Conservation (phyloP, 2,888 invertebrate genomes). For the Beris morrisii region DNA sequence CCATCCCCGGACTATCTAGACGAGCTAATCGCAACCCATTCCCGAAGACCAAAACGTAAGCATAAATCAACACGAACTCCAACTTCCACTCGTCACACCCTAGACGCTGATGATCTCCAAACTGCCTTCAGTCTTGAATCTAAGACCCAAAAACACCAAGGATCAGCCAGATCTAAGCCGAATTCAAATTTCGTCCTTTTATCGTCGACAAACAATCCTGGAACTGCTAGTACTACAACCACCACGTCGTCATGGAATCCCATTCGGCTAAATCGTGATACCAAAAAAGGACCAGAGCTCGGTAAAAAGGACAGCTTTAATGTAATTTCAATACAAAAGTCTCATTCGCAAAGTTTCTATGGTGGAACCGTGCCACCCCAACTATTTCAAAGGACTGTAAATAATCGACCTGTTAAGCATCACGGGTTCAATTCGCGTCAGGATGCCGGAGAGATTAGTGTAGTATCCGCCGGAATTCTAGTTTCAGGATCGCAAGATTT, state of each 20-base stretch:
- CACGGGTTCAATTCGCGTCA: conserved; percentile 25
- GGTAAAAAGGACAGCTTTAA: conserved; percentile 40
- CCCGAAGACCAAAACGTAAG: conserved; percentile 18
- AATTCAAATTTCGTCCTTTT: too few relatives aligned
- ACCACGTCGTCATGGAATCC: conserved; percentile 17
- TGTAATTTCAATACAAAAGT: conserved; percentile 52
- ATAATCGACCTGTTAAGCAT: not conserved
- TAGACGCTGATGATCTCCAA: conserved; percentile 51
- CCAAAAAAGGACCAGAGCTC: not conserved
- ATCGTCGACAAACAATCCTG: conserved; percentile 33
- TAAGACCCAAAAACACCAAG: not conserved
- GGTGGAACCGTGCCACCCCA: conserved; percentile 49
- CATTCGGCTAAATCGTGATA: not conserved
- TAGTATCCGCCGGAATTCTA: conserved; percentile 15
- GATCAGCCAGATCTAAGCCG: not conserved
- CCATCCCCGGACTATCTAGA: conserved; percentile 33
- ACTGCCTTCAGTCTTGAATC: conserved; percentile 48
- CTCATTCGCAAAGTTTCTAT: conserved; percentile 55
- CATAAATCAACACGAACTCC: conserved; percentile 43
- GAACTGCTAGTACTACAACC: conserved; percentile 7
- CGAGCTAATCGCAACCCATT: conserved; percentile 34
- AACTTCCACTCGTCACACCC: conserved; percentile 46
- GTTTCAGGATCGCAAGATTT: not conserved
- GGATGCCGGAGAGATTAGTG: conserved; percentile 12
- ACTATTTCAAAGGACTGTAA: not conserved